phyloP scores from a whole-genome alignment of 1,140 invertebrate genomes.

The Eurosta solidaginis region DNA sequence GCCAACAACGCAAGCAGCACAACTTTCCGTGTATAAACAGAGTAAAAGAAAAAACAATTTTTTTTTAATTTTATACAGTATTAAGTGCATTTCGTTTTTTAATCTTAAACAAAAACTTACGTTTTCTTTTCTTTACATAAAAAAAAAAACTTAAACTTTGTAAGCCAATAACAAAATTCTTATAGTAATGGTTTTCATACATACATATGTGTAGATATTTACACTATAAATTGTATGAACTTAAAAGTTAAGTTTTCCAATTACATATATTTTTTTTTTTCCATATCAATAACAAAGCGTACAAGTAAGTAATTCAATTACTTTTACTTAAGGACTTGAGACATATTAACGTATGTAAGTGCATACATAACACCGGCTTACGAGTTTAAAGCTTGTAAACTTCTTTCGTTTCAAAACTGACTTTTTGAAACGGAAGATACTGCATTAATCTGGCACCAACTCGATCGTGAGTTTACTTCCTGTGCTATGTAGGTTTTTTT shows the following conservation, averaged over 20 bases:
- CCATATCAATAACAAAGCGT: not conserved
- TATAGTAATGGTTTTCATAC: conserved; percentile 5
- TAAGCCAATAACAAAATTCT: not conserved
- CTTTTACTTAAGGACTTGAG: conserved; percentile 5
- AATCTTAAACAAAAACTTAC: too few species aligned
- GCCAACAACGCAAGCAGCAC: too few species aligned
- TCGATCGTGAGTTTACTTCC: too few species aligned
- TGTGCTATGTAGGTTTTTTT: too few species aligned
- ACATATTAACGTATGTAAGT: too few species aligned
- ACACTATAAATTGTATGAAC: not conserved
- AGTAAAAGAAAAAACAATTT: conserved; percentile 24
- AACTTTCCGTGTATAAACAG: too few species aligned
- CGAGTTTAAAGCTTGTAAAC: too few species aligned
- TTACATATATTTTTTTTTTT: not conserved
- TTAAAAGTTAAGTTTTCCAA: conserved; percentile 14
- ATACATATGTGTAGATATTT: not conserved
- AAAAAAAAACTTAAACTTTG: conserved; percentile 7
- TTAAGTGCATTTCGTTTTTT: conserved; percentile 16
- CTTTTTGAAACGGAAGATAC: too few species aligned
- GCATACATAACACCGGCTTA: too few species aligned
- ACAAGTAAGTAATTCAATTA: conserved; percentile 15
- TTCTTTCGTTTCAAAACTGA: too few species aligned
- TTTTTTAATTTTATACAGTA: conserved; percentile 15
- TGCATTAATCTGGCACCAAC: too few species aligned
- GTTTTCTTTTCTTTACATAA: conserved; percentile 9